Evolutionary conservation across 2,113 vertebrate species (phyloP), one percentile per base, ranked within the genome.

Genomic region (Syrmaticus mikado): DNA sequence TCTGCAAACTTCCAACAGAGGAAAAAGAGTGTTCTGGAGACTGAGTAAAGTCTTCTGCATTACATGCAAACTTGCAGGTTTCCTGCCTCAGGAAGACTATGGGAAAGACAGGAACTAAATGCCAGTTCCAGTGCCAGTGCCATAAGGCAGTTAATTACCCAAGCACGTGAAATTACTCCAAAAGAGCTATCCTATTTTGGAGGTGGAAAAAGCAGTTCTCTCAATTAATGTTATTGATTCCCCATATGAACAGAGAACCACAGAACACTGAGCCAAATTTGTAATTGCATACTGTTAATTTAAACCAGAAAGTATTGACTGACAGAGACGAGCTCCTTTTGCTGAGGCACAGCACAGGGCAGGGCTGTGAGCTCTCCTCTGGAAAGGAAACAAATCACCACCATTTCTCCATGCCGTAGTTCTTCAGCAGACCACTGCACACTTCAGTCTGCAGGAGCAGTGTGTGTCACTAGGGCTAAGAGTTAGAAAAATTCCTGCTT

Each of bases 181-280:
- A 30, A 91, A 10, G 5, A 82, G 6, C 13, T 34, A 19, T n/a
- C 74, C 40, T 40, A 4, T 50, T 85, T 50, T 15, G 27, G 6
- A 36, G 15, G 4, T 30, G 6, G 7, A 34, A 12, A n/a, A 55
- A 12, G 12, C 6, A 36, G 36, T 58, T 84, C 17, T 91, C 46
- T 65, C 45, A 77, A 22, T 89, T 30, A 55, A 53, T 77, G 45
- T 27, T 71, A 58, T 60, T 83, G 57, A 82, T 83, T 80, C 32
- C 19, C 74, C 16, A 13, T 32, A 28, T 25, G 30, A 77, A 90
- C 89, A 73, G 17, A 65, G 24, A 90, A 57, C 15, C 8, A 17
- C 18, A 64, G 76, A 82, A 57, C 22, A 58, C 2, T 22, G 22
- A 85, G 32, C 20, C 17, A 73, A 61, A 70, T 76, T 48, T 61